These are phyloP conservation scores for Cheiracanthium punctorium DNA, from an alignment of 2,888 invertebrate species.

Conservation along the genomic window DNA sequence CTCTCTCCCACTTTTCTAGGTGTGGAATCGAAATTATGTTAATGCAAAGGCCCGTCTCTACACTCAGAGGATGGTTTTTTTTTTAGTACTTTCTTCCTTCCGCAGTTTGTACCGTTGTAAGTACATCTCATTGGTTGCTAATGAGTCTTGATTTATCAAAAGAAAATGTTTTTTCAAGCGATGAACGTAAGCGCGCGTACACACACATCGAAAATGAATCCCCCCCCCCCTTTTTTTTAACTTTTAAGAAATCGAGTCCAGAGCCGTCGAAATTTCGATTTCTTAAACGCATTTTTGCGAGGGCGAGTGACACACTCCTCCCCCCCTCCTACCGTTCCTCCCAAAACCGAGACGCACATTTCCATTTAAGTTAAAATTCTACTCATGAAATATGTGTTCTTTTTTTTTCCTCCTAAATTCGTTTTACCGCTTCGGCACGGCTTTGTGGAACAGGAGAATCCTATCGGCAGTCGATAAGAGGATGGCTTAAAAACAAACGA, in stretches of 20 bases:
- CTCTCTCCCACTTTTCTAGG: neutral
- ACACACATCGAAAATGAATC: neutral
- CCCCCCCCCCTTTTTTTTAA: too few relatives aligned
- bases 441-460: too few relatives aligned
- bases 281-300: neutral
- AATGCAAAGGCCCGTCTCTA: slow-evolving; percentile 22
- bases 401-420: too few relatives aligned
- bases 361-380: neutral
- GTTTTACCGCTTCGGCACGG: too few relatives aligned
- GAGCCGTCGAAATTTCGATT: neutral
- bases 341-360: too few relatives aligned
- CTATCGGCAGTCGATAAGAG: too few relatives aligned
- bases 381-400: too few relatives aligned
- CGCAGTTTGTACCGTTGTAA: neutral
- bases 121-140: slow-evolving; percentile 64
- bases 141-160: slow-evolving; percentile 69
- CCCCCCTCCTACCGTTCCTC: neutral
- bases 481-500: too few relatives aligned
- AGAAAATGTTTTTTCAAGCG: slow-evolving; percentile 50
- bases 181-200: neutral
- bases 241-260: neutral
- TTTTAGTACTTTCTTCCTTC: slow-evolving; percentile 12
- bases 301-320: neutral
- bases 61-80: neutral
- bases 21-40: slow-evolving; percentile 62